Percentiles rank a stretch among this genome's conserved stretches.
Evolutionary conservation across 1,140 invertebrate genomes (phyloP).

Genomic region (Euschistus heros): DNA sequence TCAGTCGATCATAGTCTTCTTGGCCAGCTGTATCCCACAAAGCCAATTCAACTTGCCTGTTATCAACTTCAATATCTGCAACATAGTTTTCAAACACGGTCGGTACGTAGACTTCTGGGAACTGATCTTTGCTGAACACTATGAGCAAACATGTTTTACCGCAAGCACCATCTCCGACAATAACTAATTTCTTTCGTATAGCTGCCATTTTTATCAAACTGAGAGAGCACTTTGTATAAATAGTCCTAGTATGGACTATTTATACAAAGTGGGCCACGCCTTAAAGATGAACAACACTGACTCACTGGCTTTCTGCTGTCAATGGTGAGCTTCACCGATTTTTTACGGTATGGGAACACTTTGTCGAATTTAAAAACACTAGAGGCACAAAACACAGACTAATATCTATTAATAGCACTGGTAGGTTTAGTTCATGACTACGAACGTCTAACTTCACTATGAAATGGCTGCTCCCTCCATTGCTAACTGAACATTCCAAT

Average conservation of each 20-base stretch:
- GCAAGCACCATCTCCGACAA: constrained; percentile 98
- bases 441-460: not conserved
- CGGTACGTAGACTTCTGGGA: constrained; percentile 96
- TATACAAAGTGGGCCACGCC: constrained; percentile 27
- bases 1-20: constrained; percentile 94
- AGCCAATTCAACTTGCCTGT: constrained; percentile 88
- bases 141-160: constrained; percentile 97
- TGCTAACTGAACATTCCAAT: constrained; percentile 21
- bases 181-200: constrained; percentile 97
- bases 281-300: constrained; percentile 14
- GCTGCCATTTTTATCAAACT: constrained; percentile 65
- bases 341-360: constrained; percentile 10
- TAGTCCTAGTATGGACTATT: constrained; percentile 21
- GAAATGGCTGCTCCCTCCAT: constrained; percentile 14
- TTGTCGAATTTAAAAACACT: not conserved
- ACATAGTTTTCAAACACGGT: constrained; percentile 99
- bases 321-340: not conserved
- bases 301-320: constrained; percentile 16
- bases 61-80: constrained; percentile 93
- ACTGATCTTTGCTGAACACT: constrained; percentile 97
- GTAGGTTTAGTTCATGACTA: not conserved
- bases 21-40: constrained; percentile 99
- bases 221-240: not conserved
- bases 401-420: not conserved
- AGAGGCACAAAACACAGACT: not conserved